phyloP scores from a whole-genome alignment of 2,888 invertebrate species.

The Pimpla rufipes region DNA sequence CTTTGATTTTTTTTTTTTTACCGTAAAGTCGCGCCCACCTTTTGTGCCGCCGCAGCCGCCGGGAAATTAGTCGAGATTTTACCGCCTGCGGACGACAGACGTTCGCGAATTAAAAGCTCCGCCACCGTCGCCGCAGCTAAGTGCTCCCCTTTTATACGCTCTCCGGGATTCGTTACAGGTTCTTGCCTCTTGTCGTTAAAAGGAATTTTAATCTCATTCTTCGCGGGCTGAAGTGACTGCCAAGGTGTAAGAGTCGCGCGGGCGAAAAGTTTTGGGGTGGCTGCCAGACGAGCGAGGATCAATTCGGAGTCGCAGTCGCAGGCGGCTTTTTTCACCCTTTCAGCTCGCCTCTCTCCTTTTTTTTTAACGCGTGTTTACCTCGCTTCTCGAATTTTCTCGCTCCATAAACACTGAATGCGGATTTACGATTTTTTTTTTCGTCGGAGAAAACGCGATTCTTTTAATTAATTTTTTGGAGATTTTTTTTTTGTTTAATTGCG shows the following conservation, averaged over 20 bases:
- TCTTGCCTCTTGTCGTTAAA: constrained; percentile 74
- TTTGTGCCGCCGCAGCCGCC: constrained; percentile 33
- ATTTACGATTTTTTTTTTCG: constrained; percentile 7
- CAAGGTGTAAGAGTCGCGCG: constrained; percentile 65
- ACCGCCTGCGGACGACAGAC: constrained; percentile 58
- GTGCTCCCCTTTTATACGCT: constrained; percentile 73
- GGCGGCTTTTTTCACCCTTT: constrained; percentile 14
- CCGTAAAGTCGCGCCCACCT: constrained; percentile 16
- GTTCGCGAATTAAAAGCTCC: constrained; percentile 79
- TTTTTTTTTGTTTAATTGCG: too few species aligned
- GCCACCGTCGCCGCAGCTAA: constrained; percentile 72
- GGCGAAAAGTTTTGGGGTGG: constrained; percentile 23
- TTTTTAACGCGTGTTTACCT: not conserved
- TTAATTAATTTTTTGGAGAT: not conserved
- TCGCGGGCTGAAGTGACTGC: constrained; percentile 76
- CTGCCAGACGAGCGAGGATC: not conserved
- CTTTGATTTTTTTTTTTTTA: not conserved
- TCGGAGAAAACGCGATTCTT: not conserved
- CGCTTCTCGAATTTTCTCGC: not conserved
- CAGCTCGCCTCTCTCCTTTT: not conserved
- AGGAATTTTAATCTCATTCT: constrained; percentile 81
- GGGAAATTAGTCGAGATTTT: constrained; percentile 75
- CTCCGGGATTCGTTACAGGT: constrained; percentile 65
- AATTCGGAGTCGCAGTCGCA: constrained; percentile 24
- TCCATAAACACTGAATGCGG: constrained; percentile 12